Evolutionary conservation across 2,797 vertebrate species (phyloP).

Genomic region (Clamator glandarius): DNA sequence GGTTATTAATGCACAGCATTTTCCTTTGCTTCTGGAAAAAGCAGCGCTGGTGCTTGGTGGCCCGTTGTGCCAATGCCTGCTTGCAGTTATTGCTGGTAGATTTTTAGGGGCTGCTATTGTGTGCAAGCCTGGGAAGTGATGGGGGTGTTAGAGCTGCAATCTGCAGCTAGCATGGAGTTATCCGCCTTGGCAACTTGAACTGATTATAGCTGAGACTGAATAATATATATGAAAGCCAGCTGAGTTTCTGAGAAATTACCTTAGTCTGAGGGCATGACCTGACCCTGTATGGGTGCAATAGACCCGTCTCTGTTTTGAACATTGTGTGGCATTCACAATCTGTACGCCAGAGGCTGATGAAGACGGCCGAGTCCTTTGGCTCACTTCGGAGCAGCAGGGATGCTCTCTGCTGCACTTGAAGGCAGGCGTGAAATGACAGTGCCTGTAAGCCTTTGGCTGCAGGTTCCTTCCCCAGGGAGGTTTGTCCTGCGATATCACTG

Average conservation of each 20-base stretch:
- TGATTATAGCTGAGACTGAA: background rate
- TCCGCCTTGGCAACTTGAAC: accelerated
- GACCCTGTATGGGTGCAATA: background rate
- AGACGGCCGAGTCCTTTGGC: background rate
- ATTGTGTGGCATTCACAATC: background rate
- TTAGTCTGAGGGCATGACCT: background rate
- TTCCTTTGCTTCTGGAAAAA: background rate
- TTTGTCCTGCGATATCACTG: background rate
- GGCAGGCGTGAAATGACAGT: slow-evolving; percentile 4
- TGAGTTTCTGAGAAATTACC: background rate
- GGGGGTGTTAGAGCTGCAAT: background rate
- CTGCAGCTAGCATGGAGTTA: accelerated
- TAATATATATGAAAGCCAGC: background rate
- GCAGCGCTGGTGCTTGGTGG: accelerated
- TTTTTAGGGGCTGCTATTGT: background rate
- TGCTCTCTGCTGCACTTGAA: background rate
- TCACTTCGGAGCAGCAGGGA: background rate
- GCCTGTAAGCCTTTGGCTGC: slow-evolving; percentile 17
- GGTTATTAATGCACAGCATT: background rate
- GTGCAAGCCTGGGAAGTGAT: background rate
- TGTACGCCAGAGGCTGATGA: background rate
- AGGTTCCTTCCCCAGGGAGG: background rate
- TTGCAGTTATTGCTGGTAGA: background rate
- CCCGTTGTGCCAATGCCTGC: accelerated
- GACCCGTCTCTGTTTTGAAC: background rate